A percentile compares a stretch with the other conserved stretches of the same genome.
These are phyloP conservation scores for Corythornis madagascariensis DNA, from an alignment of 2,113 vertebrate genomes.

Conservation along the genomic window DNA sequence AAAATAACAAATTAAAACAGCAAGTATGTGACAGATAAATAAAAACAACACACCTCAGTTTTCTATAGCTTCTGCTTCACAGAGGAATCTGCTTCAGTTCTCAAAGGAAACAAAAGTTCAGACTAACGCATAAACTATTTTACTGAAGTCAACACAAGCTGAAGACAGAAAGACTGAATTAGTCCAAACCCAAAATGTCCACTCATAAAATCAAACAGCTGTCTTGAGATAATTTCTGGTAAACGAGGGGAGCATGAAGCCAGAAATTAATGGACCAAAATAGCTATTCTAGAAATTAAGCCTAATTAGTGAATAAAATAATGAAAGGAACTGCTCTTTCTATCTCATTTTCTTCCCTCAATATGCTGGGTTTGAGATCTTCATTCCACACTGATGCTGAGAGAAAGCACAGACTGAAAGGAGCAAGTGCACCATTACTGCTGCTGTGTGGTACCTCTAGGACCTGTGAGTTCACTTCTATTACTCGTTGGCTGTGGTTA, in stretches of 20 bases:
- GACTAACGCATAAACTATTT: background rate
- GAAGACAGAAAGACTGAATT: background rate
- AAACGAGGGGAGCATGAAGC: background rate
- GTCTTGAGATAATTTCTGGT: background rate
- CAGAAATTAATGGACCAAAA: conserved; percentile 3
- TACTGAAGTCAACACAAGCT: background rate
- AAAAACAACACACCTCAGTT: background rate
- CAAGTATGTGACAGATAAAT: background rate
- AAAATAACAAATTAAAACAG: background rate
- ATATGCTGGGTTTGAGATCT: background rate
- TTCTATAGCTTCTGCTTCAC: background rate
- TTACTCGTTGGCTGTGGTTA: accelerated
- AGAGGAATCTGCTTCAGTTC: background rate
- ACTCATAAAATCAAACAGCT: background rate
- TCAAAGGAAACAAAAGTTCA: background rate
- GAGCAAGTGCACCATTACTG: background rate
- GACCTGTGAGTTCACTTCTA: background rate
- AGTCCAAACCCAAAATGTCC: background rate
- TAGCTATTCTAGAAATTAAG: background rate
- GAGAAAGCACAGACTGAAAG: accelerated
- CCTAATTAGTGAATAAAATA: background rate
- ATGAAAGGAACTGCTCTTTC: background rate
- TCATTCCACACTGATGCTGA: background rate
- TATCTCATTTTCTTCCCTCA: background rate
- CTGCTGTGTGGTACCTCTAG: background rate